Evolutionary conservation across 2,888 invertebrate species (phyloP).

Genomic region (Ophion slaviceki): DNA sequence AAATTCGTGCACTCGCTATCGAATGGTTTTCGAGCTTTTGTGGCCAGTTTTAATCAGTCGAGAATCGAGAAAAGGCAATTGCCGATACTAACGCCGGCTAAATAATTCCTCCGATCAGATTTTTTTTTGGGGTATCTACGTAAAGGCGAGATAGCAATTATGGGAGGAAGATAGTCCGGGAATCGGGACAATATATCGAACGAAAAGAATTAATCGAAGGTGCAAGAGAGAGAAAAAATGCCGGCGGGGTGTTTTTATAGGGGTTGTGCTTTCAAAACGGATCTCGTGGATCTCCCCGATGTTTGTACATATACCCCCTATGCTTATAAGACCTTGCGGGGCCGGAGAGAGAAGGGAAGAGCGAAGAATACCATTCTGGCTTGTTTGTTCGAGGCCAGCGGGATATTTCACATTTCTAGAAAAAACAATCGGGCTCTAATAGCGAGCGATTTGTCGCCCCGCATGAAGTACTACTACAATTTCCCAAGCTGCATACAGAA

Average conservation of each 20-base stretch:
- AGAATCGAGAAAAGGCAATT: not conserved
- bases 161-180: not conserved
- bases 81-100: not conserved
- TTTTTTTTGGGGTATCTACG: not conserved
- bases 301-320: conserved; percentile 9
- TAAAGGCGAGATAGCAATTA: not conserved
- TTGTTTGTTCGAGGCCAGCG: conserved; percentile 55
- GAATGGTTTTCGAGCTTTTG: too few relatives aligned
- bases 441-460: conserved; percentile 67
- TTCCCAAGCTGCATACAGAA: conserved; percentile 4
- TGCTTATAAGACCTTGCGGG: conserved; percentile 1
- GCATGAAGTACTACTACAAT: conserved; percentile 43
- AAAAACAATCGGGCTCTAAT: conserved; percentile 70
- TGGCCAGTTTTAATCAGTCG: not conserved
- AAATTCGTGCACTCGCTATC: too few relatives aligned
- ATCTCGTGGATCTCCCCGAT: conserved; percentile 41
- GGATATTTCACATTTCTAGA: conserved; percentile 57
- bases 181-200: not conserved
- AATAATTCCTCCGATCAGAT: not conserved
- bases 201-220: conserved; percentile 33
- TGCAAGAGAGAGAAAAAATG: conserved; percentile 24
- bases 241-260: conserved; percentile 49
- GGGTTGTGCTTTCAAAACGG: conserved; percentile 50
- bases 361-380: conserved; percentile 34
- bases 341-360: conserved; percentile 18